phyloP scores from a whole-genome alignment of 2,797 vertebrate species.

The Crenichthys baileyi region DNA sequence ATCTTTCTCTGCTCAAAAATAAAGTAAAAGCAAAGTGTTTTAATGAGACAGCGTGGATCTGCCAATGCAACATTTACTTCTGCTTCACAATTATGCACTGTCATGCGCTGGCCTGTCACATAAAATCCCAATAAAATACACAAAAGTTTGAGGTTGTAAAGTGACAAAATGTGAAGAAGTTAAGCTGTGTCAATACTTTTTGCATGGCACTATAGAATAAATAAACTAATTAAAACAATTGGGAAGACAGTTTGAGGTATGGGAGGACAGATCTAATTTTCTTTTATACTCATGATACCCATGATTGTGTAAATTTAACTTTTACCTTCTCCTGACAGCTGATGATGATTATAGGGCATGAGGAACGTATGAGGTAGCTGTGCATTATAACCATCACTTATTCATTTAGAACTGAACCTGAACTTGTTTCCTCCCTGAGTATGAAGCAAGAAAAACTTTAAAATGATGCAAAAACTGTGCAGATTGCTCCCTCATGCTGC shows the following conservation, averaged over 20 bases:
- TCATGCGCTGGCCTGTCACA: neutral
- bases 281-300: neutral
- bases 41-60: too few relatives aligned
- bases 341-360: neutral
- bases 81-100: too few relatives aligned
- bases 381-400: neutral
- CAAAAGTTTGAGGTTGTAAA: neutral
- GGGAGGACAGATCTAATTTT: neutral
- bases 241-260: neutral
- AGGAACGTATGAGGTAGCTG: neutral
- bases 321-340: neutral
- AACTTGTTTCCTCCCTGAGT: neutral
- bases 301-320: neutral
- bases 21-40: too few relatives aligned
- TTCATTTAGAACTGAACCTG: neutral
- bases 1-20: too few relatives aligned
- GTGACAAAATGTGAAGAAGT: neutral
- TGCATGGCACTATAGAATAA: neutral
- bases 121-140: neutral
- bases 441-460: neutral
- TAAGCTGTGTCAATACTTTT: neutral
- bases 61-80: neutral
- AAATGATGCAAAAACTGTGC: neutral
- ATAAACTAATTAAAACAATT: neutral
- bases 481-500: neutral